Conservation (phyloP, 2,888 invertebrate genomes). For the Tenthredo mesomela region DNA sequence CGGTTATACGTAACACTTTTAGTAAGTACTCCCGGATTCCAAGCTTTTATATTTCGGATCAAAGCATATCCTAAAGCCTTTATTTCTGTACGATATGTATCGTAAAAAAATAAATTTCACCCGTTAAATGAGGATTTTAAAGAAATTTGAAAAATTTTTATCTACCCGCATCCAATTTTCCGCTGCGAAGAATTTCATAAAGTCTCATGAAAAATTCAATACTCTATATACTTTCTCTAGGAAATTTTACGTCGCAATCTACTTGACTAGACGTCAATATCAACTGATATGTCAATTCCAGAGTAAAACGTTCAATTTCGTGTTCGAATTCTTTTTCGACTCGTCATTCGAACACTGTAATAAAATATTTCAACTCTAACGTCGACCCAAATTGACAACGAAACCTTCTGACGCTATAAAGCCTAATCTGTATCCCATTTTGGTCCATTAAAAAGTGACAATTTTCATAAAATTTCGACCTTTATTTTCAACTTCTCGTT, state of each 20-base stretch:
- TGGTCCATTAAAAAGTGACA: neutral
- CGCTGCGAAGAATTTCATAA: neutral
- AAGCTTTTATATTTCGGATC: neutral
- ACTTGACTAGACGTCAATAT: neutral
- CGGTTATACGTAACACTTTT: neutral
- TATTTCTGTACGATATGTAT: neutral
- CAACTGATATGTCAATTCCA: neutral
- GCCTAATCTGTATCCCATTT: neutral
- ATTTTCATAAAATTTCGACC: neutral
- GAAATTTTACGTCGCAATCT: neutral
- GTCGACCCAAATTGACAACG: neutral
- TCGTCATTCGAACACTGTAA: neutral
- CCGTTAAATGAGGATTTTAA: neutral
- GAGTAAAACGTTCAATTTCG: neutral
- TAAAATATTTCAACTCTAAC: neutral
- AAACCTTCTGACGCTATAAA: neutral
- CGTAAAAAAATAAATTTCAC: neutral
- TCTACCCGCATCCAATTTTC: neutral
- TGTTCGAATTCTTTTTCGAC: neutral
- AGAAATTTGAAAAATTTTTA: neutral
- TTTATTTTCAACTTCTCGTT: neutral
- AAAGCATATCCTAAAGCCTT: neutral
- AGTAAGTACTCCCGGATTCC: neutral
- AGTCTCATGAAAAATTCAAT: neutral
- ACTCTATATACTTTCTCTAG: neutral